Percentiles rank a stretch among this genome's conserved stretches.
Conservation (phyloP, 1,140 invertebrate genomes). For the Drosophila orena region DNA sequence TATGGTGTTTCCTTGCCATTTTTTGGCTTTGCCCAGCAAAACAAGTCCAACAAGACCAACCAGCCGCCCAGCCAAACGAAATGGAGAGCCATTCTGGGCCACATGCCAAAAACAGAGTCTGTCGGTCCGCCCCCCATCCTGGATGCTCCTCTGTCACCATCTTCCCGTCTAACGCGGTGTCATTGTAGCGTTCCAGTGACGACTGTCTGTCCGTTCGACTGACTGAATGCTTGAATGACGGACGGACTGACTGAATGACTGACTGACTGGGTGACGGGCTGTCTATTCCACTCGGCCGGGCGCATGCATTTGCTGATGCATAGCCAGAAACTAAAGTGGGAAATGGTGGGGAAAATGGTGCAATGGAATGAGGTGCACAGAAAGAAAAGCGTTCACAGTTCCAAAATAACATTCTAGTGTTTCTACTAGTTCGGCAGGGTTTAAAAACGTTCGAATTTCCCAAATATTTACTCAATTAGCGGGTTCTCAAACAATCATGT, state of each 20-base stretch:
- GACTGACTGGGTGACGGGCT: constrained; percentile 56
- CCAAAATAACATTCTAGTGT: not conserved
- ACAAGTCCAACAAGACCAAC: constrained; percentile 17
- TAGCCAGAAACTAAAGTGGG: constrained; percentile 55
- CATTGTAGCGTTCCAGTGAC: constrained; percentile 52
- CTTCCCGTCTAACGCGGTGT: constrained; percentile 37
- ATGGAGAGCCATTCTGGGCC: constrained; percentile 46
- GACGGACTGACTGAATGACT: constrained; percentile 7
- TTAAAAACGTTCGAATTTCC: too few species aligned
- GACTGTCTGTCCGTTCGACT: constrained; percentile 30
- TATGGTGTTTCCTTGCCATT: constrained; percentile 19
- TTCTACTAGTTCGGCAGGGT: too few species aligned
- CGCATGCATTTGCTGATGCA: constrained; percentile 65
- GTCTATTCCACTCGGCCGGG: constrained; percentile 59
- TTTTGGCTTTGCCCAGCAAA: constrained; percentile 51
- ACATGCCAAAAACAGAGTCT: constrained; percentile 44
- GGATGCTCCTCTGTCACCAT: constrained; percentile 7
- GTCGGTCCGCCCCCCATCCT: constrained; percentile 3
- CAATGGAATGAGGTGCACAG: constrained; percentile 1
- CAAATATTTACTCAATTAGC: too few species aligned
- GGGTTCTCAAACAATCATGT: too few species aligned
- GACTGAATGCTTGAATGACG: constrained; percentile 6
- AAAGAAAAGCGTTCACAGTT: not conserved
- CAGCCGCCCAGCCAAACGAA: constrained; percentile 51
- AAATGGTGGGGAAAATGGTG: constrained; percentile 44